Evolutionary conservation across 2,888 invertebrate genomes (phyloP), one percentile per base, ranked within the genome.

Genomic region (Sericinus montela): DNA sequence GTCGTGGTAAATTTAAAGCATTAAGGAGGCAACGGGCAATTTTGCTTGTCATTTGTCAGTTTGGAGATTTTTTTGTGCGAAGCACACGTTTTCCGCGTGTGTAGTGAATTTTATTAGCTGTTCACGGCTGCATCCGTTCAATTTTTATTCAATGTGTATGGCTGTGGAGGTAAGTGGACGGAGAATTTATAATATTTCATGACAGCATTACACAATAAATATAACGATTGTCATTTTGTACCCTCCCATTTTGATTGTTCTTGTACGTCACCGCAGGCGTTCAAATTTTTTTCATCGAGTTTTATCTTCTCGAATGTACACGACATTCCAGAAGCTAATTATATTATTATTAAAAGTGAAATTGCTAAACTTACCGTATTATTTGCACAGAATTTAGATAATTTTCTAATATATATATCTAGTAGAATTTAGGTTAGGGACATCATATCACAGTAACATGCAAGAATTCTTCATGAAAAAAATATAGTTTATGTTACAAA

Each of bases 71-170:
- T 63, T 72, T 76, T 81, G 86, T 85, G 87, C 84, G 53, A 72
- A 64, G 86, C 80, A 84, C 84, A 83, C 88, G 88, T 86, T 80
- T 76, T 62, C 65, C 54, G 78, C 83, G 88, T 88, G 88, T 87
- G 85, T 83, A 61, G 81, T 80, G 67, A 78, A 77, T 82, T 88
- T 83, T 55, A 56, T 76, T 75, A 72, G 85, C 86, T 88, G 81
- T 79, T 85, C 83, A 85, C 89, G 89, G 90, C 90, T 90, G 90
- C 89, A 90, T 90, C 91, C 87, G 85, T 84, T 86, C 84, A 82
- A 84, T 80, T 86, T 74, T 80, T 81, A 91, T 91, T 92, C 91
- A 93, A 94, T 94, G 94, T 94, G 94, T 94, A 94, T 94, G 94
- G 94, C 93, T 93, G 93, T 93, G 93, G 92, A 91, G 93, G 94